Percentiles rank a stretch among this genome's conserved stretches.
phyloP scores from a whole-genome alignment of 2,888 invertebrate species.

The Tetranychus piercei region DNA sequence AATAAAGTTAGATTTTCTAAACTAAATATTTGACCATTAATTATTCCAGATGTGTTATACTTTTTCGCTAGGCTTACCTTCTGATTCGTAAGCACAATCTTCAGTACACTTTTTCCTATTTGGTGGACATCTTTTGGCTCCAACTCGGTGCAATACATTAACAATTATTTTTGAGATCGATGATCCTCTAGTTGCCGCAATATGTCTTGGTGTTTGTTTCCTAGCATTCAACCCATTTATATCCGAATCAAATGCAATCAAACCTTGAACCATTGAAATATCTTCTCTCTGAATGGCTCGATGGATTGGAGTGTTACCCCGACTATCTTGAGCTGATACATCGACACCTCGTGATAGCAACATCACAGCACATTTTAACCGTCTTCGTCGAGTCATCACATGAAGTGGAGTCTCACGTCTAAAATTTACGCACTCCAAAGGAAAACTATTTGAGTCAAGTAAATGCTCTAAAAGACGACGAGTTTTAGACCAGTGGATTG shows the following conservation, averaged over 20 bases:
- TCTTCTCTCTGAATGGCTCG: constrained; percentile 41
- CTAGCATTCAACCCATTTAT: constrained; percentile 49
- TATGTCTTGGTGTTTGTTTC: constrained; percentile 54
- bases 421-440: constrained; percentile 62
- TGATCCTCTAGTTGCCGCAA: constrained; percentile 35
- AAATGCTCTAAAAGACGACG: constrained; percentile 49
- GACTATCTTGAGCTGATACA: constrained; percentile 42
- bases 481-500: constrained; percentile 71
- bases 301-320: constrained; percentile 66
- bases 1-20: too few relatives aligned
- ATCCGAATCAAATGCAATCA: constrained; percentile 70
- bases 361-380: constrained; percentile 18
- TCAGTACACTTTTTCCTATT: constrained; percentile 28
- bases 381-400: constrained; percentile 9
- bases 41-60: background rate
- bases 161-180: constrained; percentile 38
- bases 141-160: constrained; percentile 63
- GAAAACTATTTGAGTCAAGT: constrained; percentile 53
- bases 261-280: constrained; percentile 41
- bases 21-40: background rate
- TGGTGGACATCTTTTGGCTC: constrained; percentile 45
- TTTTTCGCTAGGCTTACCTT: background rate
- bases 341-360: constrained; percentile 16
- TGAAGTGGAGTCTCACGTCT: constrained; percentile 47
- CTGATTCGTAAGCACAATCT: constrained; percentile 30